These are phyloP conservation scores for Planococcus citri DNA, from an alignment of 1,140 invertebrate species.

Conservation along the genomic window DNA sequence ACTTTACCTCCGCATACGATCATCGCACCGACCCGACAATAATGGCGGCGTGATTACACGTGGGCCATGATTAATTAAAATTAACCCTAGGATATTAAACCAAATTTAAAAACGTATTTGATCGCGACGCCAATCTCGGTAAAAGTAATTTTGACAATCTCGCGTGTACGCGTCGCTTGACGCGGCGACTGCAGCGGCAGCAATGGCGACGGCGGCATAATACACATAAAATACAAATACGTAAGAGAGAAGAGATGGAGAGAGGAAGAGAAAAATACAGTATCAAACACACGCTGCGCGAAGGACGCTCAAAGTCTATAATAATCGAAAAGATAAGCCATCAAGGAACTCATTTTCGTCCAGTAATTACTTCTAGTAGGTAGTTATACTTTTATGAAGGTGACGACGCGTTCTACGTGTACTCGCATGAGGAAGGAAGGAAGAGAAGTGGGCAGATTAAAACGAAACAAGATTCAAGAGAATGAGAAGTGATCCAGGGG, in stretches of 20 bases:
- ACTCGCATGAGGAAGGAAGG: too few species aligned
- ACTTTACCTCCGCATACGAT: too few species aligned
- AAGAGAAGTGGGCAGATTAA: not conserved
- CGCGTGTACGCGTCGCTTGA: too few species aligned
- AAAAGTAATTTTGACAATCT: not conserved
- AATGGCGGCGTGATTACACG: not conserved
- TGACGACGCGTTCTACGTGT: not conserved
- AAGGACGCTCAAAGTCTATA: not conserved
- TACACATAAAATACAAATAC: too few species aligned
- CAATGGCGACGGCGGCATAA: not conserved
- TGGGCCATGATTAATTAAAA: not conserved
- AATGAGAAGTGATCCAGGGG: too few species aligned
- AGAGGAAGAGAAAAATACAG: not conserved
- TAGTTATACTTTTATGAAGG: not conserved
- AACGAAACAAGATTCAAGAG: too few species aligned
- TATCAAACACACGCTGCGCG: not conserved
- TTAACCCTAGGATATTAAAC: not conserved
- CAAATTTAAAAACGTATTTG: not conserved
- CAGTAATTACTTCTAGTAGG: slow-evolving; percentile 13
- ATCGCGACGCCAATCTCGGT: not conserved
- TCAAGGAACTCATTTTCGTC: slow-evolving; percentile 15
- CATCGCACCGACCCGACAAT: not conserved
- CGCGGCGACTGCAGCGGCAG: not conserved
- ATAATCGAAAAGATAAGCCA: slow-evolving; percentile 17
- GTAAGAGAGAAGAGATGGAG: too few species aligned